Evolutionary conservation across 2,888 invertebrate species (phyloP).

Genomic region (Mylabris sibirica): DNA sequence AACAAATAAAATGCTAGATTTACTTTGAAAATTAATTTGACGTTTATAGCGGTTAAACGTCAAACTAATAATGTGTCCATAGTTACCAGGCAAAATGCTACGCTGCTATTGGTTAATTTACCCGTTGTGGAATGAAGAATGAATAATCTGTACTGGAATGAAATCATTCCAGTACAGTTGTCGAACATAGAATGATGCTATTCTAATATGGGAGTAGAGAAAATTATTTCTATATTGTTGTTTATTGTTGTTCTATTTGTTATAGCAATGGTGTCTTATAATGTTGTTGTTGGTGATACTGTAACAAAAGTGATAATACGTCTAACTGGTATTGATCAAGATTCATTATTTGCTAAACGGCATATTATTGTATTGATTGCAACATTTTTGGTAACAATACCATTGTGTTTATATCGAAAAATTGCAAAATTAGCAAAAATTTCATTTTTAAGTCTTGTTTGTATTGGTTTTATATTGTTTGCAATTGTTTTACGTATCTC

Average conservation of each 20-base stretch:
- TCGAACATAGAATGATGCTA: too few species aligned
- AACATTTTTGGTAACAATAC: constrained; percentile 77
- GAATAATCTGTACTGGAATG: too few species aligned
- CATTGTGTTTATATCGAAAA: constrained; percentile 80
- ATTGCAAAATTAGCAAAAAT: constrained; percentile 75
- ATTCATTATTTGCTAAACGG: constrained; percentile 68
- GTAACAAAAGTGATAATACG: constrained; percentile 82
- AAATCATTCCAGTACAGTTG: too few species aligned
- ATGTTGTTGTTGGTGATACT: constrained; percentile 87
- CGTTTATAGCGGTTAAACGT: too few species aligned
- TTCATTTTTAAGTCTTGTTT: constrained; percentile 73
- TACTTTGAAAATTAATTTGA: too few species aligned
- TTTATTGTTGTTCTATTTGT: background rate
- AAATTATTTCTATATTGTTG: background rate
- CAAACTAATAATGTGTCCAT: too few species aligned
- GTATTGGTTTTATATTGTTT: constrained; percentile 76
- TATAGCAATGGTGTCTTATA: constrained; percentile 86
- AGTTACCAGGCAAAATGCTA: too few species aligned
- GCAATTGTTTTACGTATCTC: constrained; percentile 70
- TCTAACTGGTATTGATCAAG: constrained; percentile 67
- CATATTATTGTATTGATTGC: constrained; percentile 76
- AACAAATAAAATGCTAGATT: too few species aligned
- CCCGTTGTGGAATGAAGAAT: too few species aligned
- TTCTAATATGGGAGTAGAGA: too few species aligned
- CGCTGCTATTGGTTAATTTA: too few species aligned